phyloP scores from a whole-genome alignment of 2,888 invertebrate genomes.

The Sipha maydis region DNA sequence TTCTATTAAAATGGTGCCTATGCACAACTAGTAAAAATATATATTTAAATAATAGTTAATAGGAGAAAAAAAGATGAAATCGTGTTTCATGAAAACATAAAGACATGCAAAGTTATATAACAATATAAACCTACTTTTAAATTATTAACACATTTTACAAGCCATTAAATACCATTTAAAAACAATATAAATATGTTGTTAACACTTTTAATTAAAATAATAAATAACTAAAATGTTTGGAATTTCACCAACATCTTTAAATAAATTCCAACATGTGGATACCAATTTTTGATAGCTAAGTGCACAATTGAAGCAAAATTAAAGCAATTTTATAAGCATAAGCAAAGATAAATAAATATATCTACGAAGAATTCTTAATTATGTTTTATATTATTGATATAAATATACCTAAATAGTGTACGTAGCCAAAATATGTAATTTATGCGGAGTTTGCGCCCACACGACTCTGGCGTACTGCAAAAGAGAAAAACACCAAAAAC shows the following conservation, averaged over 20 bases:
- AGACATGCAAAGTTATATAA: conserved; percentile 41
- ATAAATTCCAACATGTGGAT: conserved; percentile 13
- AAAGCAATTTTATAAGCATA: conserved; percentile 35
- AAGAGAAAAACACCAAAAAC: conserved; percentile 66
- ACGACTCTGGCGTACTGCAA: conserved; percentile 91
- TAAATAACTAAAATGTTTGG: not conserved
- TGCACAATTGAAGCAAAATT: not conserved
- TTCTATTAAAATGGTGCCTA: not conserved
- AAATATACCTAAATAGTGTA: conserved; percentile 61
- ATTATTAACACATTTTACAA: conserved; percentile 27
- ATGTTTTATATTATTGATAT: conserved; percentile 47
- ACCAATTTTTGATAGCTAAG: not conserved
- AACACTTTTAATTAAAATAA: not conserved
- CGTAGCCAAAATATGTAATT: conserved; percentile 58
- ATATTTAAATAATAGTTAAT: not conserved
- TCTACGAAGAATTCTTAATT: conserved; percentile 37
- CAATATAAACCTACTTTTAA: conserved; percentile 30
- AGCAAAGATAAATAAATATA: conserved; percentile 26
- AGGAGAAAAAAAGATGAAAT: conserved; percentile 40
- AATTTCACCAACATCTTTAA: conserved; percentile 16
- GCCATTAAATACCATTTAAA: conserved; percentile 12
- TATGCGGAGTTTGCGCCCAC: conserved; percentile 76
- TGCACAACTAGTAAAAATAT: too few relatives aligned
- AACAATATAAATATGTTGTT: not conserved
- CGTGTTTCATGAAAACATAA: conserved; percentile 45